Evolutionary conservation across 2,888 invertebrate species (phyloP).

Genomic region (Megaustenia siamemsis): DNA sequence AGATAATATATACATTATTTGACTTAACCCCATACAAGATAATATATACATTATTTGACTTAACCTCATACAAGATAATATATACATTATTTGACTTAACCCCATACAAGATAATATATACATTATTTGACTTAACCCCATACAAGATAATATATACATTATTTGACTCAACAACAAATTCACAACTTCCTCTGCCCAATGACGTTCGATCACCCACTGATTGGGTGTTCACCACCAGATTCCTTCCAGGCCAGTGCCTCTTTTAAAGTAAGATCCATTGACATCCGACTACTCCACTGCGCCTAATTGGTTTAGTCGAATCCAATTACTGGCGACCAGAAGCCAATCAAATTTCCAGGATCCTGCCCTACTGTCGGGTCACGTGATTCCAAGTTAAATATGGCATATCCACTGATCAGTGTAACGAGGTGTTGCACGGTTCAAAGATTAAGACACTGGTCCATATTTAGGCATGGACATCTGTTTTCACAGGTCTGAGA

Average conservation of each 20-base stretch:
- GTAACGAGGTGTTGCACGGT: not conserved
- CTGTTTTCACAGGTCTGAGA: not conserved
- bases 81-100: too few relatives aligned
- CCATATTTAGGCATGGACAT: not conserved
- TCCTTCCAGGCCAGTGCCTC: not conserved
- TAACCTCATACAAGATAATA: too few relatives aligned
- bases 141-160: too few relatives aligned
- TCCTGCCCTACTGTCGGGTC: not conserved
- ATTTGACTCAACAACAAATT: too few relatives aligned
- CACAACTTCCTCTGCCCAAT: not conserved
- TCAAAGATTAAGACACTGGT: not conserved
- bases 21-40: too few relatives aligned
- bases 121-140: too few relatives aligned
- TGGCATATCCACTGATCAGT: not conserved
- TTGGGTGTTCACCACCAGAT: not conserved
- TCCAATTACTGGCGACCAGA: constrained; percentile 30
- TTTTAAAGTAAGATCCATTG: constrained; percentile 21
- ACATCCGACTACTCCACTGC: not conserved
- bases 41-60: too few relatives aligned
- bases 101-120: too few relatives aligned
- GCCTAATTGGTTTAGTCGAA: constrained; percentile 18
- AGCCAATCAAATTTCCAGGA: constrained; percentile 16
- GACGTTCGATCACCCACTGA: not conserved
- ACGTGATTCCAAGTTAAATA: constrained; percentile 15
- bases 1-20: too few relatives aligned